Conservation (phyloP, 2,888 invertebrate species). For the Leuctra nigra region DNA sequence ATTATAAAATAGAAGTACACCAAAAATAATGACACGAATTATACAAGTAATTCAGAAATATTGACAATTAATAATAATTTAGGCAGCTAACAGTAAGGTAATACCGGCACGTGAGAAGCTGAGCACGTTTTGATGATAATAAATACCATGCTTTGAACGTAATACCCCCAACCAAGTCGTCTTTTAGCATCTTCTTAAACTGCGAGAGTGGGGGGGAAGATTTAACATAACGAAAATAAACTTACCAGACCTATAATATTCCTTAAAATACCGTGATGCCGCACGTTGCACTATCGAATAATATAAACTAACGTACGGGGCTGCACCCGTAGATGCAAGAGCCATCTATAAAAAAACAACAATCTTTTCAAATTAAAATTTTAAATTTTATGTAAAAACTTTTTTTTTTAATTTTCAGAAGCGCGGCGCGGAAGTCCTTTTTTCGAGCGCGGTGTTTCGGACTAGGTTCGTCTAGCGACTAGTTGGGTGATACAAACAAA, state of each 20-base stretch:
- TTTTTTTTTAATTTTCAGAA: neutral
- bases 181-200: too few species aligned
- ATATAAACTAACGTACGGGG: slow-evolving; percentile 61
- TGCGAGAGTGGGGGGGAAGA: too few species aligned
- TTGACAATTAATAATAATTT: too few species aligned
- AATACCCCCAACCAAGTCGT: too few species aligned
- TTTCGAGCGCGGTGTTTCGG: neutral
- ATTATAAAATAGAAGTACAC: too few species aligned
- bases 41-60: too few species aligned
- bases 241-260: slow-evolving; percentile 60
- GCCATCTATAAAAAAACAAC: slow-evolving; percentile 27
- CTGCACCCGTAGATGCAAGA: slow-evolving; percentile 38
- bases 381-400: neutral
- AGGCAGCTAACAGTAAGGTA: too few species aligned
- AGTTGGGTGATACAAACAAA: neutral
- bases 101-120: too few species aligned
- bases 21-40: too few species aligned
- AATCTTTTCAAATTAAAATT: neutral
- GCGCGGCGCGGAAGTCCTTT: too few species aligned
- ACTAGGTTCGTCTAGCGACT: neutral
- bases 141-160: too few species aligned
- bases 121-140: too few species aligned
- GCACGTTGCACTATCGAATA: slow-evolving; percentile 63
- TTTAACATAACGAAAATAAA: slow-evolving; percentile 25
- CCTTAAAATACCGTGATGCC: slow-evolving; percentile 59